A percentile compares a stretch with the other conserved stretches of the same genome.
Conservation (phyloP, 2,113 vertebrate species). For the Apeltes quadracus region DNA sequence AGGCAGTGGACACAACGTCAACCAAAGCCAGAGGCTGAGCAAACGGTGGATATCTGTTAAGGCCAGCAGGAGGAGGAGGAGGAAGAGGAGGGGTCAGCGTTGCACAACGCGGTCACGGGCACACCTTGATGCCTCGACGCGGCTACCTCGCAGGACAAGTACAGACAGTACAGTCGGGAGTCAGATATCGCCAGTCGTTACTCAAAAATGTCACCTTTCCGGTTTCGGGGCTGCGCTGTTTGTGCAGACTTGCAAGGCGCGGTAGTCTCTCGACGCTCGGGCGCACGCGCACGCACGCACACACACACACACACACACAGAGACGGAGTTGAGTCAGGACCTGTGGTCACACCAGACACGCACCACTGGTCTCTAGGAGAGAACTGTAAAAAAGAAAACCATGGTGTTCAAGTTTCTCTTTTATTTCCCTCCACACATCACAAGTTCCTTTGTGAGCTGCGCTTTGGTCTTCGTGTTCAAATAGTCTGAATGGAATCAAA, state of each 20-base stretch:
- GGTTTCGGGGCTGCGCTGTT: conserved; percentile 81
- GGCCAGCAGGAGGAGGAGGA: conserved; percentile 13
- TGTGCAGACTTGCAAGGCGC: conserved; percentile 83
- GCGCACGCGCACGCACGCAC: conserved; percentile 29
- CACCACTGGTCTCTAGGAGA: conserved; percentile 68
- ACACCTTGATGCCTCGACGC: conserved; percentile 67
- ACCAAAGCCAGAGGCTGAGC: not conserved
- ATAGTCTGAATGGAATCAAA: not conserved
- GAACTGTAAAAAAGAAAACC: conserved; percentile 58
- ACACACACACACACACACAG: conserved; percentile 10
- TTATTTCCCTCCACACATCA: conserved; percentile 13
- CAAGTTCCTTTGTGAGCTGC: not conserved
- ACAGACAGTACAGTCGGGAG: conserved; percentile 81
- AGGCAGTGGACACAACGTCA: conserved; percentile 6
- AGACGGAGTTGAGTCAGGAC: conserved; percentile 57
- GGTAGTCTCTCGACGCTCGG: conserved; percentile 58
- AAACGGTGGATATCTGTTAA: not conserved
- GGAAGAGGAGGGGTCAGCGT: conserved; percentile 42
- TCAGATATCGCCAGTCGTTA: conserved; percentile 80
- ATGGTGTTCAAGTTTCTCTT: conserved; percentile 33
- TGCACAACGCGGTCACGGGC: conserved; percentile 61
- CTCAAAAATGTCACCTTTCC: conserved; percentile 87
- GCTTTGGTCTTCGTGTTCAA: not conserved
- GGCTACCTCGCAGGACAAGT: conserved; percentile 76
- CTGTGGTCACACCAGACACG: conserved; percentile 81